Conservation (phyloP, 35 echinoderm and acorn worm genomes). For the Strongylocentrotus purpuratus region DNA sequence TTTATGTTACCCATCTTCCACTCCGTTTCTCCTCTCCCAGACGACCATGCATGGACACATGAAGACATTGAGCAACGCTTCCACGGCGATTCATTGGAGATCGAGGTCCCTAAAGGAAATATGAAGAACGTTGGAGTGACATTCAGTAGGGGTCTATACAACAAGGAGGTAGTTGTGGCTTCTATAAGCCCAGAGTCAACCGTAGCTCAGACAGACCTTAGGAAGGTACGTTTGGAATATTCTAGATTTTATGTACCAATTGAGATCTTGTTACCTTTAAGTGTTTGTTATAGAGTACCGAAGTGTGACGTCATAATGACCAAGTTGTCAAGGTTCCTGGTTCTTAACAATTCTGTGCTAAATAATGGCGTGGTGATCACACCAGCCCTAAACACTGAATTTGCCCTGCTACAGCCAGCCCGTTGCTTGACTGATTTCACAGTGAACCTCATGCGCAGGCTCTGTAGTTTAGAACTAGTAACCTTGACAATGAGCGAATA, state of each 20-base stretch:
- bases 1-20: not conserved
- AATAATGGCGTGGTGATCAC: too few relatives aligned
- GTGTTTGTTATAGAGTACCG: not conserved
- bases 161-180: slow-evolving; percentile 76
- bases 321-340: too few relatives aligned
- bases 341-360: too few relatives aligned
- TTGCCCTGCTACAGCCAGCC: too few relatives aligned
- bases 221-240: slow-evolving; percentile 54
- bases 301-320: too few relatives aligned
- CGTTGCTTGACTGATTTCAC: too few relatives aligned
- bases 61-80: slow-evolving; percentile 84
- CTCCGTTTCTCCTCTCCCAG: slow-evolving; percentile 40
- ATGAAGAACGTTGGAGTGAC: slow-evolving; percentile 76
- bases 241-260: not conserved
- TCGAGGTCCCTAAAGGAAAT: slow-evolving; percentile 71
- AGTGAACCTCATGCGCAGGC: not conserved
- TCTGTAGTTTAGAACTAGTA: too few relatives aligned
- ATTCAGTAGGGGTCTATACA: slow-evolving; percentile 62
- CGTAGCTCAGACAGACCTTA: slow-evolving; percentile 73
- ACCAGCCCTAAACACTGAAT: too few relatives aligned
- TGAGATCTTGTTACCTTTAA: not conserved
- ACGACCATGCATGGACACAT: slow-evolving; percentile 66
- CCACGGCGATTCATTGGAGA: slow-evolving; percentile 84
- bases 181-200: slow-evolving; percentile 72
- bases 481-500: not conserved